Evolutionary conservation across 2,113 vertebrate species (phyloP).

Genomic region (Pelmatolapia mariae): DNA sequence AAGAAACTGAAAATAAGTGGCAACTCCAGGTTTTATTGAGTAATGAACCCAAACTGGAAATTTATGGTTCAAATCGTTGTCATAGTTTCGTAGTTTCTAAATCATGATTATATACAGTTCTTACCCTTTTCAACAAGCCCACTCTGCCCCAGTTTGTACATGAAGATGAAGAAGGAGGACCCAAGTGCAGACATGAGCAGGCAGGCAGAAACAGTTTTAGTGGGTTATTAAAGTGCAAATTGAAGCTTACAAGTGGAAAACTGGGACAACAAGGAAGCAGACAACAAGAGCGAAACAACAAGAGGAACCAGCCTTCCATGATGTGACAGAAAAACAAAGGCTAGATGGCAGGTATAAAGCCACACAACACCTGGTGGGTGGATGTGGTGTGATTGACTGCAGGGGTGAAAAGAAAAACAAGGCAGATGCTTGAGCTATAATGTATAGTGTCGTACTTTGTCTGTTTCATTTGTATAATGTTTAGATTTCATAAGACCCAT

Average conservation of each 20-base stretch:
- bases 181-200: neutral
- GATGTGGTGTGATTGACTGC: neutral
- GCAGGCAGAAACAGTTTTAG: neutral
- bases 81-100: neutral
- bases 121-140: neutral
- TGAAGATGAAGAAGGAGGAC: neutral
- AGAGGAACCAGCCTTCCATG: neutral
- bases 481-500: neutral
- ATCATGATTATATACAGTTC: neutral
- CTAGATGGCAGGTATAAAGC: neutral
- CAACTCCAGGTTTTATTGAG: neutral
- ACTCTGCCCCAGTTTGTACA: neutral
- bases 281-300: neutral
- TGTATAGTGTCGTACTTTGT: neutral
- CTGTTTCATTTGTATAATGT: neutral
- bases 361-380: neutral
- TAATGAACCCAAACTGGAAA: neutral
- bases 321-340: neutral
- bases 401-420: neutral
- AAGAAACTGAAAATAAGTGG: neutral
- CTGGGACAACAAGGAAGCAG: neutral
- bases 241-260: neutral
- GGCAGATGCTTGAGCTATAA: neutral
- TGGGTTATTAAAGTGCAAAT: neutral
- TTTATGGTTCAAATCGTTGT: neutral